Conservation (phyloP, 1,140 invertebrate genomes). For the Brachionus asplanchnoidis region DNA sequence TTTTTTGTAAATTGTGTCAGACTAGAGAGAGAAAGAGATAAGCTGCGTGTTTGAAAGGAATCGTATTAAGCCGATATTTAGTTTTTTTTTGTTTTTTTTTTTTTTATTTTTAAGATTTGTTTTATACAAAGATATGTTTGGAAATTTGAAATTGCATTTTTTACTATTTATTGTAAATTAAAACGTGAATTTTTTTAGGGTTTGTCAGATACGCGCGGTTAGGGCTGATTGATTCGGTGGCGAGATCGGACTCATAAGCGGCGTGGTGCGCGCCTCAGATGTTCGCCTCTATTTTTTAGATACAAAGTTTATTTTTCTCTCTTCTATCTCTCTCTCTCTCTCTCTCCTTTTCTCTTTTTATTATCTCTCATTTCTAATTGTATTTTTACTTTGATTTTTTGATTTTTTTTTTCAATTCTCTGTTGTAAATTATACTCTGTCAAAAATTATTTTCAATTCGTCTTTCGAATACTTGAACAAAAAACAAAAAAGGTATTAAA, state of each 20-base stretch:
- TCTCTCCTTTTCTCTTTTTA: neutral
- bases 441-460: neutral
- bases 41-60: neutral
- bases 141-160: neutral
- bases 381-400: neutral
- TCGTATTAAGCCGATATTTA: constrained; percentile 22
- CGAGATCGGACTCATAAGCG: neutral
- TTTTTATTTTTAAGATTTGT: neutral
- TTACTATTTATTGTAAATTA: neutral
- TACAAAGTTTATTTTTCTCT: neutral
- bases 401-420: neutral
- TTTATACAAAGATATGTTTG: neutral
- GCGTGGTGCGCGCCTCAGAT: neutral
- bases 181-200: neutral
- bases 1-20: neutral
- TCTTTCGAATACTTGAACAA: neutral
- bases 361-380: neutral
- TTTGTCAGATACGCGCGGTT: neutral
- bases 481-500: constrained; percentile 28
- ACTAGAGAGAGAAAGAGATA: neutral
- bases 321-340: neutral
- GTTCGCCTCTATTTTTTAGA: neutral
- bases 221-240: neutral
- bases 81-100: constrained; percentile 3
- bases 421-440: constrained; percentile 22